Evolutionary conservation across 2,113 vertebrate species (phyloP).

Genomic region (Triplophysa tibetana): DNA sequence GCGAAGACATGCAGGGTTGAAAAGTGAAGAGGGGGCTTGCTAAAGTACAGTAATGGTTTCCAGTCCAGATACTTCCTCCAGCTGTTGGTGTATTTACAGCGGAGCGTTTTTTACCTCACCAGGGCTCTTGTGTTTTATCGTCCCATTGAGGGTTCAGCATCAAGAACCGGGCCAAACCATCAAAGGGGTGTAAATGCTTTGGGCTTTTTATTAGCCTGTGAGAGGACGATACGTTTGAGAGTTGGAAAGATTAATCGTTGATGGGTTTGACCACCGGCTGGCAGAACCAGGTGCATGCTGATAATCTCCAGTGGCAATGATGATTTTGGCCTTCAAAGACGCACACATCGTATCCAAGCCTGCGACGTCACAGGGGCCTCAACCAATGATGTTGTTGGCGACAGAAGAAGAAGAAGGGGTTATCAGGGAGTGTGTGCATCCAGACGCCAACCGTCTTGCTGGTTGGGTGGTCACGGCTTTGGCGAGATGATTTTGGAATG

Average conservation of each 20-base stretch:
- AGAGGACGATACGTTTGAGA: background rate
- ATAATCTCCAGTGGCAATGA: slow-evolving; percentile 49
- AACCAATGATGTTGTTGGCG: slow-evolving; percentile 13
- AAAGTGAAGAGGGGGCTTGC: background rate
- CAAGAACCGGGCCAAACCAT: slow-evolving; percentile 2
- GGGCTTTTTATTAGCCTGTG: slow-evolving; percentile 35
- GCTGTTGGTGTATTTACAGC: slow-evolving; percentile 20
- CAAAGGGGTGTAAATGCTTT: background rate
- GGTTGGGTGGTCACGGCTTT: slow-evolving; percentile 54
- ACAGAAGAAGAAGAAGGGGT: background rate
- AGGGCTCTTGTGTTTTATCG: background rate
- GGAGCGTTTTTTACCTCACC: slow-evolving; percentile 2
- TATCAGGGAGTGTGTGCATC: background rate
- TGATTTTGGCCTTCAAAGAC: slow-evolving; percentile 46
- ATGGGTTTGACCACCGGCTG: slow-evolving; percentile 8
- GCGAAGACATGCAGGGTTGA: background rate
- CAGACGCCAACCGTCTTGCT: slow-evolving; percentile 28
- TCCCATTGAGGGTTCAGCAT: background rate
- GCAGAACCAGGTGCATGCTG: slow-evolving; percentile 40
- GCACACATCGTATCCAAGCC: background rate
- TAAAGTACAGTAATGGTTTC: background rate
- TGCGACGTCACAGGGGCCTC: slow-evolving; percentile 38
- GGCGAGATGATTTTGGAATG: slow-evolving; percentile 55
- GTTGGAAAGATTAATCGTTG: slow-evolving; percentile 33
- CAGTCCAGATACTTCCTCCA: background rate